These are phyloP conservation scores for Buathra laborator DNA, from an alignment of 2,888 invertebrate genomes.

Conservation along the genomic window DNA sequence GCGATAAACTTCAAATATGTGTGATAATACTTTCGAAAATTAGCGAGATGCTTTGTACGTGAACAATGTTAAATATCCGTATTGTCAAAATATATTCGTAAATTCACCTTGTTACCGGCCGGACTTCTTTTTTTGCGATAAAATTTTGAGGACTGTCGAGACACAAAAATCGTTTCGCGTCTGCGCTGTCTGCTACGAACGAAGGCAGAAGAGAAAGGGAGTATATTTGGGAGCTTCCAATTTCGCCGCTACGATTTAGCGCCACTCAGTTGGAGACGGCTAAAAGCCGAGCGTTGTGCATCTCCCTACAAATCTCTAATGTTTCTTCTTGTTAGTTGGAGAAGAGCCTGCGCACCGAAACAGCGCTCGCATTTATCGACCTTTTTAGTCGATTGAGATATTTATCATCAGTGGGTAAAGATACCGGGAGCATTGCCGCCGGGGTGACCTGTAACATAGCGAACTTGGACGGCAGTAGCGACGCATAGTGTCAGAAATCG, in stretches of 20 bases:
- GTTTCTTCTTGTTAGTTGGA: no score
- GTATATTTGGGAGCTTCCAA: background rate
- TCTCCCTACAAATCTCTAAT: no score
- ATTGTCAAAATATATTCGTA: background rate
- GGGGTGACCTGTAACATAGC: no score
- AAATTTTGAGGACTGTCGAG: conserved; percentile 59
- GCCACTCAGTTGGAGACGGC: no score
- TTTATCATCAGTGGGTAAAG: no score
- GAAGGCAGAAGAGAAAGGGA: background rate
- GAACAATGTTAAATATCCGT: background rate
- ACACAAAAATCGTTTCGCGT: conserved; percentile 58
- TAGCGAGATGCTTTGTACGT: background rate
- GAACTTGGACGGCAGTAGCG: no score
- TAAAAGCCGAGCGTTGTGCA: no score
- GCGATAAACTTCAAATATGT: conserved; percentile 9
- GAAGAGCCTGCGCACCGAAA: no score
- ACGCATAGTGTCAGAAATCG: no score
- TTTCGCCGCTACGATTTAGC: background rate
- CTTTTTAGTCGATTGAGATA: no score
- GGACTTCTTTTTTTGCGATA: conserved; percentile 53
- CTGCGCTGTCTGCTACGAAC: conserved; percentile 68
- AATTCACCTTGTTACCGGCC: conserved; percentile 59
- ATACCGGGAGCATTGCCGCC: no score
- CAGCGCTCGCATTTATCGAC: no score
- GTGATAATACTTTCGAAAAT: background rate